A percentile compares a stretch with the other conserved stretches of the same genome.
Evolutionary conservation across 2,113 vertebrate species (phyloP).

Genomic region (Pelecanus crispus): DNA sequence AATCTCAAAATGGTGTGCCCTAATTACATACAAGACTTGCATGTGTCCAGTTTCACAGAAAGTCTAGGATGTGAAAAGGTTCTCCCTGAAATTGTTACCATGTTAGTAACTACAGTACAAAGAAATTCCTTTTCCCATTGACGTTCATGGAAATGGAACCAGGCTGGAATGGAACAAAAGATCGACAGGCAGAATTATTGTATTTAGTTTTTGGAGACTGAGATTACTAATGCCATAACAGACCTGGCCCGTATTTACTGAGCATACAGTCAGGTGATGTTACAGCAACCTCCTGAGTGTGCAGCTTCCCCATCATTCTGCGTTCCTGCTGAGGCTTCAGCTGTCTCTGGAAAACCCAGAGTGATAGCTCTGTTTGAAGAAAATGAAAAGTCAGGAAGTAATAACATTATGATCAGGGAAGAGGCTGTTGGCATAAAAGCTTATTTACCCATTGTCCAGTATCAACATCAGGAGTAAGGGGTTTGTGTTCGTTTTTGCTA

Average conservation of each 20-base stretch:
- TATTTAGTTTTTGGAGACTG: not conserved
- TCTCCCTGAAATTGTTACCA: not conserved
- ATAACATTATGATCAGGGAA: not conserved
- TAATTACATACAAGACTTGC: not conserved
- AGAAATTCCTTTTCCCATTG: not conserved
- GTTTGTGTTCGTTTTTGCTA: not conserved
- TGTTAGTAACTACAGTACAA: not conserved
- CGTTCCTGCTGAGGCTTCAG: not conserved
- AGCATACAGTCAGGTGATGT: not conserved
- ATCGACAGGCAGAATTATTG: not conserved
- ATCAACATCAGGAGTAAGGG: not conserved
- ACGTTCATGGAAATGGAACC: accelerated
- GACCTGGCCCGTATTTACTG: not conserved
- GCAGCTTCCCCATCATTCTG: not conserved
- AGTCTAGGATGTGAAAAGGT: not conserved
- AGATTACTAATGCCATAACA: not conserved
- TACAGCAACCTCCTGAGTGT: not conserved
- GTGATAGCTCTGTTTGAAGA: not conserved
- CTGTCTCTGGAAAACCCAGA: not conserved
- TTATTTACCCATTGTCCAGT: not conserved
- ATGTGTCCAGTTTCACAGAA: not conserved
- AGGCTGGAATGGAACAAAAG: not conserved
- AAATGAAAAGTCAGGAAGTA: not conserved
- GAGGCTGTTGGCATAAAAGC: not conserved
- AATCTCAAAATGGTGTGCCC: not conserved